Percentiles rank a stretch among this genome's conserved stretches.
Evolutionary conservation across 2,113 vertebrate genomes (phyloP).

Genomic region (Daubentonia madagascariensis): DNA sequence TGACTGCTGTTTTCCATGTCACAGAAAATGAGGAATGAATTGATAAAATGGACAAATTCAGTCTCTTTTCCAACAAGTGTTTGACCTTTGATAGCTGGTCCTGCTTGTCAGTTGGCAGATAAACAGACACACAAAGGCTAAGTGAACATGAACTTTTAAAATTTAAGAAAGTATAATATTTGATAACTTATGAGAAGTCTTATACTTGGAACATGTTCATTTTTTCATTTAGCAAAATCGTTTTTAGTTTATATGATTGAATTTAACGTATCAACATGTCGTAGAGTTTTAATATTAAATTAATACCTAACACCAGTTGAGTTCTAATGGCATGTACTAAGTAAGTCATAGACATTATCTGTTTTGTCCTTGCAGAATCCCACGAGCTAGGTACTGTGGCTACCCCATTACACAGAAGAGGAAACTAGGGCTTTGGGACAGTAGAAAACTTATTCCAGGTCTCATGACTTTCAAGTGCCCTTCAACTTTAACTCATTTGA

Average conservation of each 20-base stretch:
- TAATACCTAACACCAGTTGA: not conserved
- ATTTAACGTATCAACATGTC: not conserved
- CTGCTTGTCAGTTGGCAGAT: not conserved
- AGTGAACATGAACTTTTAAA: not conserved
- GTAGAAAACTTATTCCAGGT: not conserved
- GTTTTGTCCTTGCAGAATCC: not conserved
- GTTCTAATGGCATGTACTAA: fast-evolving
- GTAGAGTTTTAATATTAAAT: not conserved
- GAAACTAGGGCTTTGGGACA: not conserved
- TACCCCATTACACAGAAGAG: not conserved
- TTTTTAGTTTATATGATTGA: not conserved
- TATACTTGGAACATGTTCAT: not conserved
- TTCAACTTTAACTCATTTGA: not conserved
- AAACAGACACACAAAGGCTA: not conserved
- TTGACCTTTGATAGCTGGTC: not conserved
- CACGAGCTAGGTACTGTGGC: not conserved
- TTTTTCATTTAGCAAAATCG: not conserved
- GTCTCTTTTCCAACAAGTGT: not conserved
- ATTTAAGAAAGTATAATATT: not conserved
- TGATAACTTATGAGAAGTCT: not conserved
- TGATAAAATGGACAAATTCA: not conserved
- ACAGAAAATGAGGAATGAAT: not conserved
- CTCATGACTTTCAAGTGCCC: not conserved
- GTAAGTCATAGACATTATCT: not conserved
- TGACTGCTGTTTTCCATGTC: not conserved